Evolutionary conservation across 35 echinoderm and acorn worm species (phyloP).

Genomic region (Strongylocentrotus purpuratus): DNA sequence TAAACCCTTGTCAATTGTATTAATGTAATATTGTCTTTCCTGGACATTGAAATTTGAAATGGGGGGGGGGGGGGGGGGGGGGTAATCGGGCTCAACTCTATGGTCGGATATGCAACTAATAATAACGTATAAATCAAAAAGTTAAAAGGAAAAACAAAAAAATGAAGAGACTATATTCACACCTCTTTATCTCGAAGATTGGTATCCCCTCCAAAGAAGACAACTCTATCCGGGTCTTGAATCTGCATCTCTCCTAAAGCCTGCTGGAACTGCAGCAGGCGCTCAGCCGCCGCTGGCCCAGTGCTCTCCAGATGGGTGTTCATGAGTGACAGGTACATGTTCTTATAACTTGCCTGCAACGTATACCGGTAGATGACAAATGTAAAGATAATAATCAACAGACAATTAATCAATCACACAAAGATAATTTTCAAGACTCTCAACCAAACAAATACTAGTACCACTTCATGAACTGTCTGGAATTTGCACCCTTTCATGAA

Average conservation of each 20-base stretch:
- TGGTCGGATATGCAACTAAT: too few species aligned
- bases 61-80: too few species aligned
- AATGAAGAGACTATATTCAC: not conserved
- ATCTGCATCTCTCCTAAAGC: conserved; percentile 50
- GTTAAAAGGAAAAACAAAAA: not conserved
- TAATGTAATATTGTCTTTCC: too few species aligned
- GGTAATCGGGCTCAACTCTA: too few species aligned
- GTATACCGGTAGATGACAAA: not conserved
- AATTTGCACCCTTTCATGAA: too few species aligned
- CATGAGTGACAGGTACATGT: conserved; percentile 46
- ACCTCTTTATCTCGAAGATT: conserved; percentile 80
- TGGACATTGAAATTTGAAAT: too few species aligned
- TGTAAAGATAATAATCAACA: not conserved
- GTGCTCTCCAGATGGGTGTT: conserved; percentile 66
- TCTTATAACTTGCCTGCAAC: conserved; percentile 45
- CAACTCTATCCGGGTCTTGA: conserved; percentile 23
- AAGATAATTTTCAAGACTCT: too few species aligned
- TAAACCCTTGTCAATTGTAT: too few species aligned
- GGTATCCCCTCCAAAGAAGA: conserved; percentile 74
- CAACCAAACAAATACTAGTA: too few species aligned
- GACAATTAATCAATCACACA: too few species aligned
- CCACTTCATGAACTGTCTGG: too few species aligned
- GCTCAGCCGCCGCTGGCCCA: not conserved
- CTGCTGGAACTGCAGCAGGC: conserved; percentile 44
- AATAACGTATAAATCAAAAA: too few species aligned